Conservation (phyloP, 2,113 vertebrate genomes). For the Pimephales promelas region DNA sequence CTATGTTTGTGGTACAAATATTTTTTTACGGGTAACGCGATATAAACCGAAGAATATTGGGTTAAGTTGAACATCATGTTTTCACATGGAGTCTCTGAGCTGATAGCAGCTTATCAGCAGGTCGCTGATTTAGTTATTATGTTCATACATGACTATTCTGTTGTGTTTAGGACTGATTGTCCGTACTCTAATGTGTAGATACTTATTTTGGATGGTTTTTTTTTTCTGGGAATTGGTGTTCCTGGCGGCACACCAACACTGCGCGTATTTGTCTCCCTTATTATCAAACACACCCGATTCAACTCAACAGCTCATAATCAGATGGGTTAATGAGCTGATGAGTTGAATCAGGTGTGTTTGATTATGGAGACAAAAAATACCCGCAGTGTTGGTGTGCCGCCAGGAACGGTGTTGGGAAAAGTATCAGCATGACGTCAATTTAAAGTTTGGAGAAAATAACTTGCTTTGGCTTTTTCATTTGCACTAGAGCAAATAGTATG, state of each 20-base stretch:
- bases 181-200: neutral
- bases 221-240: neutral
- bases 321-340: no score
- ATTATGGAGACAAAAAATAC: no score
- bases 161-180: neutral
- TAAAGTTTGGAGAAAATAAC: neutral
- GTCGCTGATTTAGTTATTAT: no score
- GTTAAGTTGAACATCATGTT: neutral
- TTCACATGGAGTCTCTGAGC: slow-evolving; percentile 1
- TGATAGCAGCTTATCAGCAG: neutral
- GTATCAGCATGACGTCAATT: neutral
- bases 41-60: neutral
- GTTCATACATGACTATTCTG: no score
- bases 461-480: neutral
- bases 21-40: neutral
- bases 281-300: no score
- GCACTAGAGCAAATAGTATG: neutral
- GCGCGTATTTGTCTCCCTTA: no score
- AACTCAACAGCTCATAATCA: no score
- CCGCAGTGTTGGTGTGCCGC: no score
- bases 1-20: neutral
- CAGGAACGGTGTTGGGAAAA: no score
- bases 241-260: no score
- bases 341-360: no score
- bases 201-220: neutral